phyloP scores from a whole-genome alignment of 2,797 vertebrate species.

The Scleropages formosus region DNA sequence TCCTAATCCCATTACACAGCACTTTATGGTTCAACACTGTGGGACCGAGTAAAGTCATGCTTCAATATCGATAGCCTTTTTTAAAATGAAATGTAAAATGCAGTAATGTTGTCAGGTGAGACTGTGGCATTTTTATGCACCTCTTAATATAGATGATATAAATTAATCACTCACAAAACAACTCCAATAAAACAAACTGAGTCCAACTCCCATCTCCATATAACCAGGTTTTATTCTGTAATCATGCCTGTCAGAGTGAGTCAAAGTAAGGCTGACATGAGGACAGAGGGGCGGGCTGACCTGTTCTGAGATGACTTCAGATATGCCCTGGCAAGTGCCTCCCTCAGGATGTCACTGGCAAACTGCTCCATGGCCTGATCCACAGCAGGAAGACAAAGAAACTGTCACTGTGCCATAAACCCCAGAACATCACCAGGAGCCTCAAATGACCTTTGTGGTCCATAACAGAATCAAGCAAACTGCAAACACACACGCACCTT shows the following conservation, averaged over 20 bases:
- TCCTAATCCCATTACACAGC: neutral
- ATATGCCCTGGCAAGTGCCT: conserved; percentile 82
- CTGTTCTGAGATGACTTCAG: conserved; percentile 87
- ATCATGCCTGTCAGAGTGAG: neutral
- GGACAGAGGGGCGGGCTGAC: conserved; percentile 60
- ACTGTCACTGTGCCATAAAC: neutral
- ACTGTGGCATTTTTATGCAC: no score
- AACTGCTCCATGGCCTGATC: conserved; percentile 93
- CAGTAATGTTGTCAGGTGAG: no score
- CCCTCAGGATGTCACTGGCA: conserved; percentile 87
- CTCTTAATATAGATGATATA: no score
- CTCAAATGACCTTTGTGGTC: no score
- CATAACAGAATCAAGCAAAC: neutral
- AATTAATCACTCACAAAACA: neutral
- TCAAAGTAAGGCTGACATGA: no score
- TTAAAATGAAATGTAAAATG: no score
- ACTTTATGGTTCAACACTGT: neutral
- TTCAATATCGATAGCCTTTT: no score
- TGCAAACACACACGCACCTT: no score
- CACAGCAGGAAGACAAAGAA: conserved; percentile 11
- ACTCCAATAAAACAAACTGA: neutral
- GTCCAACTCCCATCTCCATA: no score
- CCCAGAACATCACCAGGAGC: neutral
- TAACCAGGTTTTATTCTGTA: neutral
- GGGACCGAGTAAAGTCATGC: no score